Evolutionary conservation across 1,140 invertebrate species (phyloP), one percentile per base, ranked within the genome.

Genomic region (Drosophila ogumai): DNA sequence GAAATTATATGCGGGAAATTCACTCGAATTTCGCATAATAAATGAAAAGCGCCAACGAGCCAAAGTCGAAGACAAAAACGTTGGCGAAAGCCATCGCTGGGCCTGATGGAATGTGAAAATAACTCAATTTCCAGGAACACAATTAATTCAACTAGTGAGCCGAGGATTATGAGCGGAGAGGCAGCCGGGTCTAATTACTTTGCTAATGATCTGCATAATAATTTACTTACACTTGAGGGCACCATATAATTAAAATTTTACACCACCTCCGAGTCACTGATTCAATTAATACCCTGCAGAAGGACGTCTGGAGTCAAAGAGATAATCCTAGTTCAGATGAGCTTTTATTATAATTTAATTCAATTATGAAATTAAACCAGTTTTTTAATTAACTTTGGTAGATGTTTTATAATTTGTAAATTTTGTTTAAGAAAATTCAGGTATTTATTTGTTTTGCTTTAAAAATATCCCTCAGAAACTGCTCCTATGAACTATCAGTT

Each of bases 201-300:
- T 77, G 84, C 76, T 84, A 88, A 90, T 90, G 84, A 88, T 90
- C 77, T 90, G 74, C 85, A 90, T 84, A 80, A 75, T 88, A 84
- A 84, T 84, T 88, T 61, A 44, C 80, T 73, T 80, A 84, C 73
- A 88, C 84, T 87, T 79, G 71, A 69, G 68, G 63, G 66, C 75
- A 49, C 75, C 75, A 56, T 81, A 71, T 88, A 84, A 90, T 84
- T 88, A 63, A 81, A 84, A 88, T 64, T 40, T 34, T 34, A 55
- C 41, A 71, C 28, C 50, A 40, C 7, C 52, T 31, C 31, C 36
- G 6, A 72, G 44, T 31, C 67, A 58, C 54, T 49, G 67, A 72
- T 58, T 72, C n/a, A 58, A 40, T 55, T 71, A 72, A 58, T 58
- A 71, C 68, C 44, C 66, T 58, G 28, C 66, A 28, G 6, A 44